A percentile compares a stretch with the other conserved stretches of the same genome.
These are phyloP conservation scores for Fistularia tabacaria DNA, from an alignment of 2,797 vertebrate species.

Conservation along the genomic window DNA sequence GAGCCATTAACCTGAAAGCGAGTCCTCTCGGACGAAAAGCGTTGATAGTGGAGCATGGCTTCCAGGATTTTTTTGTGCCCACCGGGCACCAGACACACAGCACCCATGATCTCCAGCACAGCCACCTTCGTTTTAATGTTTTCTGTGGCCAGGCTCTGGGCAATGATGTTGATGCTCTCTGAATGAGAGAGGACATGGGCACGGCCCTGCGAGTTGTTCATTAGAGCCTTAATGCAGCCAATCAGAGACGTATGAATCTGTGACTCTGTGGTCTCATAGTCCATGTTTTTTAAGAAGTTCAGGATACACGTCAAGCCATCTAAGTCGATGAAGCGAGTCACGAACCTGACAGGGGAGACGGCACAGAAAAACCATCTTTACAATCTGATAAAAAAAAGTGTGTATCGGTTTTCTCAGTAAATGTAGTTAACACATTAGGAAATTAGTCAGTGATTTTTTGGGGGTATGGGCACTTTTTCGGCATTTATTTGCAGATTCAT, in stretches of 20 bases:
- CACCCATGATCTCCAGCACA: constrained; percentile 98
- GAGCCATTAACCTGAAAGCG: constrained; percentile 87
- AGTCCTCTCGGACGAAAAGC: constrained; percentile 91
- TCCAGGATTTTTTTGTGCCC: constrained; percentile 96
- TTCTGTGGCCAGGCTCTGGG: constrained; percentile 97
- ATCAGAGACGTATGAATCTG: constrained; percentile 99
- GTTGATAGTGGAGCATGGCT: constrained; percentile 98
- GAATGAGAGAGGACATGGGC: constrained; percentile 94
- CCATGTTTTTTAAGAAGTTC: constrained; percentile 98
- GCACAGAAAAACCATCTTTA: no score
- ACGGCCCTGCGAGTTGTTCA: constrained; percentile 98
- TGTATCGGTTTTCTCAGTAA: no score
- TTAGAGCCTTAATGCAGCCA: constrained; percentile 97
- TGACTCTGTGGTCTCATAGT: constrained; percentile 97
- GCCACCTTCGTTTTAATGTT: constrained; percentile 99
- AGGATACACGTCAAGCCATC: constrained; percentile 95
- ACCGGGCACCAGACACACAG: constrained; percentile 96
- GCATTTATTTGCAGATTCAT: no score
- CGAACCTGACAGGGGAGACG: constrained; percentile 79
- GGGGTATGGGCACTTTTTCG: no score
- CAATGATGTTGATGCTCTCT: constrained; percentile 97
- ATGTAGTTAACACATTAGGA: no score
- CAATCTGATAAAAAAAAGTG: no score
- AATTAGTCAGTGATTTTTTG: no score
- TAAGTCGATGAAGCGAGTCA: constrained; percentile 96